These are phyloP conservation scores for Philypnodon macrostomus DNA, from an alignment of 2,797 vertebrate species.

Conservation along the genomic window DNA sequence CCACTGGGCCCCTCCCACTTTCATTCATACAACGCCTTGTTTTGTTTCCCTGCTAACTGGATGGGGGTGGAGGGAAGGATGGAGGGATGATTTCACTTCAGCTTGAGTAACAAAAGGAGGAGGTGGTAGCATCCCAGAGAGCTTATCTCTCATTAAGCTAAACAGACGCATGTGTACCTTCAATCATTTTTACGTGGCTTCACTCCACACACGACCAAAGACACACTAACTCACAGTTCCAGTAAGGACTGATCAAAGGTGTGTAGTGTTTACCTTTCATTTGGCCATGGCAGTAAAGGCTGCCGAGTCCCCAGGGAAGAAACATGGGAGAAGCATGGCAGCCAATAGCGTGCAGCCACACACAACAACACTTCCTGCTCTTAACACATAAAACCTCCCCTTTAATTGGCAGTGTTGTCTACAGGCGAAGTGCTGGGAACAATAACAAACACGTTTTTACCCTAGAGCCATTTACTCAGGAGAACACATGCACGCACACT, in stretches of 20 bases:
- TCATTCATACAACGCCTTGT: slow-evolving; percentile 77
- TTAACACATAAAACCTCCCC: slow-evolving; percentile 71
- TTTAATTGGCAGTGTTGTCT: slow-evolving; percentile 74
- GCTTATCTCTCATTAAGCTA: slow-evolving; percentile 48
- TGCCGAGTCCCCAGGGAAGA: slow-evolving; percentile 54
- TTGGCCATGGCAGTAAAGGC: slow-evolving; percentile 61
- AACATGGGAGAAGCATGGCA: slow-evolving; percentile 54
- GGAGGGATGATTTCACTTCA: slow-evolving; percentile 54
- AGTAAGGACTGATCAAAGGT: slow-evolving; percentile 70
- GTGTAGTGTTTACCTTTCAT: slow-evolving; percentile 70
- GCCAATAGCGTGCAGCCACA: slow-evolving; percentile 66
- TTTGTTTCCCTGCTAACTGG: slow-evolving; percentile 65
- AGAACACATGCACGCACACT: slow-evolving; percentile 39
- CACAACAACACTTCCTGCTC: slow-evolving; percentile 70
- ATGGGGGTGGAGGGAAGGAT: slow-evolving; percentile 33
- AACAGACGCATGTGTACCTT: slow-evolving; percentile 41
- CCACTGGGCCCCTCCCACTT: slow-evolving; percentile 69
- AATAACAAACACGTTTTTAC: slow-evolving; percentile 77
- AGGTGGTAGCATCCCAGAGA: slow-evolving; percentile 52
- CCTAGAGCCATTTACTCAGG: slow-evolving; percentile 64
- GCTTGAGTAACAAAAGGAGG: slow-evolving; percentile 51
- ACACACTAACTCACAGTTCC: slow-evolving; percentile 33
- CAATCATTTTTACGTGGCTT: slow-evolving; percentile 31
- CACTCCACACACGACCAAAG: background rate
- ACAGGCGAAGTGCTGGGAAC: slow-evolving; percentile 68